Evolutionary conservation across 2,888 invertebrate genomes (phyloP).

Genomic region (Gortyna flavago): DNA sequence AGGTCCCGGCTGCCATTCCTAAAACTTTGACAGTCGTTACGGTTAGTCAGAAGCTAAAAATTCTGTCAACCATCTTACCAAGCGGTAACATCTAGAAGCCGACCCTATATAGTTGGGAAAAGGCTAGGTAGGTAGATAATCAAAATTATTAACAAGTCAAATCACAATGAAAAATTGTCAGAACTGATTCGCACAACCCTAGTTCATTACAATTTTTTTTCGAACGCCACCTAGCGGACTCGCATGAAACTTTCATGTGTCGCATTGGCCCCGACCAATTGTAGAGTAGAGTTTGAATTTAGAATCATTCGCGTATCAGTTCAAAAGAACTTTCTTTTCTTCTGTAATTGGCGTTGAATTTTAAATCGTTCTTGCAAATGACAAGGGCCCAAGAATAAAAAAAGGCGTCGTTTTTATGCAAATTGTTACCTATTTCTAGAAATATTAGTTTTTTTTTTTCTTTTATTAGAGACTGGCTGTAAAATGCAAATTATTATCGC

Average conservation of each 20-base stretch:
- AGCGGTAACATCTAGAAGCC: neutral
- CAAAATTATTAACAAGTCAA: neutral
- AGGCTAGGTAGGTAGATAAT: neutral
- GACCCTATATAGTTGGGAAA: neutral
- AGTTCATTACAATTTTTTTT: constrained; percentile 70
- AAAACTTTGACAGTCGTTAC: neutral
- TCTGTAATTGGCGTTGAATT: constrained; percentile 14
- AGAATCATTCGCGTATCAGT: constrained; percentile 44
- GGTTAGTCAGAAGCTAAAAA: neutral
- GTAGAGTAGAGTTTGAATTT: constrained; percentile 62
- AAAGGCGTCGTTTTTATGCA: constrained; percentile 18
- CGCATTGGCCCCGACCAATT: constrained; percentile 49
- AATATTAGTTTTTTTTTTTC: neutral
- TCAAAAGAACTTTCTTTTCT: constrained; percentile 3
- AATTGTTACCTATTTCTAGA: constrained; percentile 11
- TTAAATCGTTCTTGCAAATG: constrained; percentile 12
- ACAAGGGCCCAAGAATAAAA: constrained; percentile 18
- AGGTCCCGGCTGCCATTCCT: neutral
- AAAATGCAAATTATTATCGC: neutral
- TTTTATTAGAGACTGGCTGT: neutral
- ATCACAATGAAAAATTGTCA: neutral
- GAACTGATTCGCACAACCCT: constrained; percentile 45
- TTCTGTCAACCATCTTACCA: neutral
- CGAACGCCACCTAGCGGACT: constrained; percentile 70
- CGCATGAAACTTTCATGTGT: constrained; percentile 61